Evolutionary conservation across 2,113 vertebrate genomes (phyloP), one percentile per base, ranked within the genome.

Genomic region (Neodon shergylaensis): DNA sequence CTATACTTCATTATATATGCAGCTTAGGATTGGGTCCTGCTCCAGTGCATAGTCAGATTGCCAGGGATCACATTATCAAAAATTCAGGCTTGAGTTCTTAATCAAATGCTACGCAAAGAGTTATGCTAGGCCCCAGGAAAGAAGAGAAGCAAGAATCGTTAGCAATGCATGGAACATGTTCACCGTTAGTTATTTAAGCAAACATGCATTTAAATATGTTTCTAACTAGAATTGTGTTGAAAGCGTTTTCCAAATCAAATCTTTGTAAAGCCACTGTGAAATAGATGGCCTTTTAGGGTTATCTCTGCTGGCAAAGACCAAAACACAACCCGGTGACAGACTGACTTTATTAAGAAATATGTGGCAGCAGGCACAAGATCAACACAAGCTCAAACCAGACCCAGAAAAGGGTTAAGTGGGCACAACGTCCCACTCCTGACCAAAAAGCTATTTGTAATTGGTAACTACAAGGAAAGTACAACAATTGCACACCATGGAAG

Each of bases 161-260:
- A 91, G 93, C 61, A 96, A 81, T 63, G 96, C 90, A 66, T 78
- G 17, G 97, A 94, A 92, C 63, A 85, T 68, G 36, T 44, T 86
- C 94, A 94, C 94, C 94, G 96, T 91, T 96, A 98, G 89, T 98
- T 97, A 96, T 96, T 96, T 94, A 96, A 94, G 90, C 66, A 94
- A 97, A 95, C 68, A 83, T 61, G 68, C 14, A 65, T 88, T 96
- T 97, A 31, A 97, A 90, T 96, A 95, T 49, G 94, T 95, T 77
- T 94, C 66, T 52, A 88, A 76, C 63, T 94, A 92, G 26, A 94
- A 94, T 54, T 90, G n/a, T 95, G 44, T 94, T 42, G 0, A 96
- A 97, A 89, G 47, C 52, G 19, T 92, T 97, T 98, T 95, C 54
- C n/a, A 94, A 76, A 68, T 92, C 58, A 84, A 73, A 94, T 97